Base-by-base conservation (phyloP, 2,113 vertebrate genomes). In the Regulus satrapa region DNA sequence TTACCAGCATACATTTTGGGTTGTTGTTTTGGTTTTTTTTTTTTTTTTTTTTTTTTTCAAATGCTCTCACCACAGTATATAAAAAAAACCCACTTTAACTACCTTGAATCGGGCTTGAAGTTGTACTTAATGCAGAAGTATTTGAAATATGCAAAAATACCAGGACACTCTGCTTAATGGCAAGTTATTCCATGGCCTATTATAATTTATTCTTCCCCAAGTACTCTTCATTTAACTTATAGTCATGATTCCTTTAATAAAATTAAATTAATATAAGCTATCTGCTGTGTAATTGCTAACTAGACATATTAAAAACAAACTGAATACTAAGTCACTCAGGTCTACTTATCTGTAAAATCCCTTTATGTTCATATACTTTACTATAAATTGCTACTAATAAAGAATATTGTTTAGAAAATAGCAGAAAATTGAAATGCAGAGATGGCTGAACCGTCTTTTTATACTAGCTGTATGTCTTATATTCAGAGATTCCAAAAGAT, bases 181-280 rank as follows among this genome's bases (percentile, higher is more conserved):
- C 62, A 95, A 72, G 48, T 63, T 11, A 38, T 71, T 95, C 38
- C 19, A 74, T 79, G 93, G 85, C 66, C 59, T 88, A 86, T 68
- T 96, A 78, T 85, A 86, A 85, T 67, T 89, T 29, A 93, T 72
- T 69, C 86, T 81, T 75, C 90, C 94, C 78, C 40, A 95, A 20
- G 40, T 92, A 95, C 74, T 78, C 85, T 88, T 71, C 85, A 95
- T 83, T 96, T 83, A 89, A 84, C 11, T 82, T 85, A 43, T 26
- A 96, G 51, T 95, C 31, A 62, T 40, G 63, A 96, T 92, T 94
- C 18, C 58, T 80, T 96, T 89, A 96, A 78, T 59, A 85, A 91
- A 94, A 97, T 89, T 74, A 75, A 93, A 97, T 95, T 95, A 94
- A 73, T 76, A 89, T 58, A 91, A 80, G 26, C 46, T 90, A 74